A percentile compares a stretch with the other conserved stretches of the same genome.
phyloP scores from a whole-genome alignment of 2,888 invertebrate species.

The Lochmaea capreae region DNA sequence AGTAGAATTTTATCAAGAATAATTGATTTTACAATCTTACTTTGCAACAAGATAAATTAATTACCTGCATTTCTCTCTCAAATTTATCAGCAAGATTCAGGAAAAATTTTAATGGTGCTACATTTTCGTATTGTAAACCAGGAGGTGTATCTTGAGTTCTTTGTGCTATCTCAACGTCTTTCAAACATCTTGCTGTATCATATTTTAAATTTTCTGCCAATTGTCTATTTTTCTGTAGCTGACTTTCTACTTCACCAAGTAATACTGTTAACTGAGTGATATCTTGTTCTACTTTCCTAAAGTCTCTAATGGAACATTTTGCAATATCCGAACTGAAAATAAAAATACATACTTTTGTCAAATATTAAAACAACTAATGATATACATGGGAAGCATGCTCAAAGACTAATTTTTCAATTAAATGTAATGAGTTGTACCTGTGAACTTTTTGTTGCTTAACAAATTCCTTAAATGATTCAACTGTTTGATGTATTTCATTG shows the following conservation, averaged over 20 bases:
- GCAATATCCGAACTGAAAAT: conserved; percentile 52
- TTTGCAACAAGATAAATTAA: neutral
- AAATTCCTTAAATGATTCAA: conserved; percentile 84
- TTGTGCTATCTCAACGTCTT: conserved; percentile 82
- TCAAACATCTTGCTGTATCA: conserved; percentile 79
- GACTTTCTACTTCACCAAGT: conserved; percentile 72
- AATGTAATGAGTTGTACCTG: conserved; percentile 68
- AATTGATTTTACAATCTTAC: too few species aligned
- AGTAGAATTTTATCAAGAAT: too few species aligned
- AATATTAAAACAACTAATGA: too few species aligned
- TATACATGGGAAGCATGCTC: conserved; percentile 61
- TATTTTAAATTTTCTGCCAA: conserved; percentile 75
- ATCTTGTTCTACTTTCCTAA: conserved; percentile 74
- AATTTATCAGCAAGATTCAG: conserved; percentile 76
- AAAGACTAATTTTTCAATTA: conserved; percentile 57
- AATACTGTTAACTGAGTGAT: conserved; percentile 71
- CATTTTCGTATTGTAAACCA: conserved; percentile 81
- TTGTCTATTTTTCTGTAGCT: conserved; percentile 72
- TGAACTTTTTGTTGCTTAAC: conserved; percentile 87
- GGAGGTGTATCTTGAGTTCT: conserved; percentile 81
- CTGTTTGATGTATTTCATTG: conserved; percentile 80
- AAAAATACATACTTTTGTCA: neutral
- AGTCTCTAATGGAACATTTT: conserved; percentile 71
- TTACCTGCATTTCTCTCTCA: conserved; percentile 75
- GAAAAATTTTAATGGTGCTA: conserved; percentile 78